Evolutionary conservation across 2,888 invertebrate species (phyloP).

Genomic region (Acrobasis suavella): DNA sequence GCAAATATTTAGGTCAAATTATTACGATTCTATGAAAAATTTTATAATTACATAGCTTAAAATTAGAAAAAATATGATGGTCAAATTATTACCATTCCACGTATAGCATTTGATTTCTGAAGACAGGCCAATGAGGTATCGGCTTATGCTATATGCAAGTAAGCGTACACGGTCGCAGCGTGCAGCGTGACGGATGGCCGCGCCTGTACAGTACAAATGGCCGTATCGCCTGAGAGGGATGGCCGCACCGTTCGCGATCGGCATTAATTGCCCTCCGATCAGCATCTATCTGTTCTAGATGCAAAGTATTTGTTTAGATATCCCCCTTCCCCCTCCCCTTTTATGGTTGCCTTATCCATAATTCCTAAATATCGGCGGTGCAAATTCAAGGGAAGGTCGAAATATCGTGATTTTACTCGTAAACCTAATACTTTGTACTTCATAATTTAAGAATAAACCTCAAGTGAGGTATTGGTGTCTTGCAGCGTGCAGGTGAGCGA

Average conservation of each 20-base stretch:
- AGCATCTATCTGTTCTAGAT: constrained; percentile 38
- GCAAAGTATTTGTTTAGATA: neutral
- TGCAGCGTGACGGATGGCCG: constrained; percentile 69
- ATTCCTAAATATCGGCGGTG: too few relatives aligned
- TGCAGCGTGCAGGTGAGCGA: too few relatives aligned
- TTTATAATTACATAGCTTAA: too few relatives aligned
- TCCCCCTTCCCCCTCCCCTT: neutral
- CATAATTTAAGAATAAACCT: too few relatives aligned
- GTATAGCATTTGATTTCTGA: too few relatives aligned
- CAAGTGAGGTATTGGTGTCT: constrained; percentile 23
- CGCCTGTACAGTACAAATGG: constrained; percentile 71
- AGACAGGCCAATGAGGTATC: too few relatives aligned
- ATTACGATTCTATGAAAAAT: too few relatives aligned
- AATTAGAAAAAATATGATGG: too few relatives aligned
- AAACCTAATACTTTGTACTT: too few relatives aligned
- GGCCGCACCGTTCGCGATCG: constrained; percentile 46
- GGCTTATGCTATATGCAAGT: constrained; percentile 43
- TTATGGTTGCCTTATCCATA: neutral
- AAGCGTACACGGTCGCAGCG: constrained; percentile 49
- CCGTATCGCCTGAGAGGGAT: constrained; percentile 66
- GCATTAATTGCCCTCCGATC: constrained; percentile 66
- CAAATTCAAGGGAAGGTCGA: constrained; percentile 6
- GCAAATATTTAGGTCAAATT: constrained; percentile 6
- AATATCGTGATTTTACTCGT: too few relatives aligned
- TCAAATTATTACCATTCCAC: too few relatives aligned